A percentile compares a stretch with the other conserved stretches of the same genome.
phyloP scores from a whole-genome alignment of 2,797 vertebrate genomes.

The Catamblyrhynchus diadema region DNA sequence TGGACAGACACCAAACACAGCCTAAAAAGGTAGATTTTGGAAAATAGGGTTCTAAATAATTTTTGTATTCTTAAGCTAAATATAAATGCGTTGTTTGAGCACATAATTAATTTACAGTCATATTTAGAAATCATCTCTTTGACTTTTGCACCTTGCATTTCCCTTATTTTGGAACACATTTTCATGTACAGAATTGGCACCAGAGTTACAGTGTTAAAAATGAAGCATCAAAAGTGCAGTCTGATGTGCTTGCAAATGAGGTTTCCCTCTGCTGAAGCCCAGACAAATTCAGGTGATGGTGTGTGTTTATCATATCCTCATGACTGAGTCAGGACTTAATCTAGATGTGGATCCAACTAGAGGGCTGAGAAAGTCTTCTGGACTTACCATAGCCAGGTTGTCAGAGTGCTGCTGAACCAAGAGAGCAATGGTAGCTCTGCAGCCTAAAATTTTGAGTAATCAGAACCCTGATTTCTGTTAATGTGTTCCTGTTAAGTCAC shows the following conservation, averaged over 20 bases:
- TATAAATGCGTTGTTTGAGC: not conserved
- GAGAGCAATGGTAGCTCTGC: not conserved
- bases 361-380: not conserved
- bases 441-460: not conserved
- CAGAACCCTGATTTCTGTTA: not conserved
- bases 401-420: not conserved
- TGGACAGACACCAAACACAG: not conserved
- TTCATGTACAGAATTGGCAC: not conserved
- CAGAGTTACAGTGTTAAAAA: not conserved
- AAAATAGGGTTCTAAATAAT: not conserved
- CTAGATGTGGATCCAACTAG: fast-evolving
- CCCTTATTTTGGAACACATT: not conserved
- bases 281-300: not conserved
- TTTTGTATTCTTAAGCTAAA: not conserved
- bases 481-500: not conserved
- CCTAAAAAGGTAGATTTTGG: not conserved
- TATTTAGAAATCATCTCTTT: not conserved
- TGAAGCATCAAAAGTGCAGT: fast-evolving
- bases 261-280: not conserved
- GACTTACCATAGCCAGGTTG: not conserved
- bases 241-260: not conserved
- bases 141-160: not conserved
- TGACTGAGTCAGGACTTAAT: not conserved
- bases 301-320: not conserved
- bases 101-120: not conserved